These are phyloP conservation scores for Canis aureus DNA, from an alignment of 2,113 vertebrate genomes.

Conservation along the genomic window DNA sequence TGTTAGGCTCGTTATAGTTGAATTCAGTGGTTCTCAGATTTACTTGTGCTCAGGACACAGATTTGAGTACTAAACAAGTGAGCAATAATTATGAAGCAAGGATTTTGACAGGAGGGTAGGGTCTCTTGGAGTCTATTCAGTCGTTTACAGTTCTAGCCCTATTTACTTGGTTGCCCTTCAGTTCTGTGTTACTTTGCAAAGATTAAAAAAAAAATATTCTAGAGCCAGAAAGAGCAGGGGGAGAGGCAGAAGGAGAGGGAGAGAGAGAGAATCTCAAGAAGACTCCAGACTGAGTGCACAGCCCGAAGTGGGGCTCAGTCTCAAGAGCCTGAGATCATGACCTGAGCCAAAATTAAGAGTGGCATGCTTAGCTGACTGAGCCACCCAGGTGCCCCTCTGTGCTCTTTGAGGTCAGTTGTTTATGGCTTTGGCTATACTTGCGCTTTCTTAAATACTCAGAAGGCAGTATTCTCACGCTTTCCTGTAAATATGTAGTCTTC, in stretches of 20 bases:
- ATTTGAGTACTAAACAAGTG: background rate
- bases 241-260: background rate
- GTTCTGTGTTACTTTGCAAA: background rate
- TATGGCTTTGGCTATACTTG: background rate
- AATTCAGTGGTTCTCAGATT: background rate
- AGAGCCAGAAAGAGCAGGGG: background rate
- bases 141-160: background rate
- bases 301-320: background rate
- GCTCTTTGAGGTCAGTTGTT: background rate
- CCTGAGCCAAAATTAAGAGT: background rate
- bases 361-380: background rate
- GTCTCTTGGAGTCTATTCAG: background rate
- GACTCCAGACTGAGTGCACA: background rate
- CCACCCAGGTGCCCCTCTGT: background rate
- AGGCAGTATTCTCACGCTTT: background rate
- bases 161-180: background rate
- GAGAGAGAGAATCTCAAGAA: background rate
- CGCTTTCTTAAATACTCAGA: background rate
- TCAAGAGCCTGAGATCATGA: background rate
- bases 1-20: background rate
- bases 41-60: background rate
- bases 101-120: background rate
- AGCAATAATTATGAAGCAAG: background rate
- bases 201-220: background rate
- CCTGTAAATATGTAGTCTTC: background rate